phyloP scores from a whole-genome alignment of 2,888 invertebrate species.

The Dendrolimus pini region DNA sequence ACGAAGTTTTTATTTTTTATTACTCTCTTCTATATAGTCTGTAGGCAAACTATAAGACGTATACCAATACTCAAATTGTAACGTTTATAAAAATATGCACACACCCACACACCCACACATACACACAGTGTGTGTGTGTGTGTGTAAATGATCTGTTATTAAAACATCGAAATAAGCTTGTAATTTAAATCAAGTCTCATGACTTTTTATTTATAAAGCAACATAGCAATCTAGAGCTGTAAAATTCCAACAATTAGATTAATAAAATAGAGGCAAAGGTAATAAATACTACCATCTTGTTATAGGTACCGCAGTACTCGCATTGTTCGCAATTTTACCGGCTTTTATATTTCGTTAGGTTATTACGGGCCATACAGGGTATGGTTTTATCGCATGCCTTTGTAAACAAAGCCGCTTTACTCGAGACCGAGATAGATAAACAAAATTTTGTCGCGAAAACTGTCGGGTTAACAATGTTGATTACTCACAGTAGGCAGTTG shows the following conservation, averaged over 20 bases:
- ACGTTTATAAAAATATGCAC: too few relatives aligned
- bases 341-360: background rate
- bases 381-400: slow-evolving; percentile 45
- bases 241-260: background rate
- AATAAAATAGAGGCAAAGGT: background rate
- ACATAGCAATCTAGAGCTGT: background rate
- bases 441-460: slow-evolving; percentile 41
- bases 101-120: too few relatives aligned
- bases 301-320: background rate
- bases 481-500: slow-evolving; percentile 14
- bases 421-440: slow-evolving; percentile 46
- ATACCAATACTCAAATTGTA: too few relatives aligned
- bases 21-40: too few relatives aligned
- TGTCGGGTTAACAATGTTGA: slow-evolving; percentile 31
- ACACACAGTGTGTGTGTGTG: too few relatives aligned
- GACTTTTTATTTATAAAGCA: background rate
- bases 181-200: too few relatives aligned
- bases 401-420: slow-evolving; percentile 52
- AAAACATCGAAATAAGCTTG: too few relatives aligned
- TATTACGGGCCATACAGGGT: background rate
- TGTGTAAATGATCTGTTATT: too few relatives aligned
- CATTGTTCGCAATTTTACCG: background rate
- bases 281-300: background rate
- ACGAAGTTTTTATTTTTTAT: too few relatives aligned
- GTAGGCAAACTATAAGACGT: too few relatives aligned